Evolutionary conservation across 2,888 invertebrate species (phyloP).

Genomic region (Steinernema scapterisci): DNA sequence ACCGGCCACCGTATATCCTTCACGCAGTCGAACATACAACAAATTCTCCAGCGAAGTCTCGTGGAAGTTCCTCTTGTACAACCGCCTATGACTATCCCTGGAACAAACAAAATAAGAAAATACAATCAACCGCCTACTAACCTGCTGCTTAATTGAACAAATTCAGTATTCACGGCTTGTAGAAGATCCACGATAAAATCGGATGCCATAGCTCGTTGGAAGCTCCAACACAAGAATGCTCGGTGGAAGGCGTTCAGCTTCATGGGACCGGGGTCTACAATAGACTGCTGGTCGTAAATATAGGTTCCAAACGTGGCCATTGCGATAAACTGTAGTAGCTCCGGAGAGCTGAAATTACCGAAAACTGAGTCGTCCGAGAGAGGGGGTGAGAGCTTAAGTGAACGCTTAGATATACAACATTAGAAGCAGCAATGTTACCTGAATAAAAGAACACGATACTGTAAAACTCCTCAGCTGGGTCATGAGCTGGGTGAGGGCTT

Average conservation of each 20-base stretch:
- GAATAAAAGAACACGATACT: constrained; percentile 79
- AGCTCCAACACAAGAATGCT: constrained; percentile 74
- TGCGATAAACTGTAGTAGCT: constrained; percentile 79
- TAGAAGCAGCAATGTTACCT: constrained; percentile 70
- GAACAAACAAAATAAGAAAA: neutral
- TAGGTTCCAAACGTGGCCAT: constrained; percentile 76
- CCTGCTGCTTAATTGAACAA: constrained; percentile 61
- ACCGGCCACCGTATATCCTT: constrained; percentile 77
- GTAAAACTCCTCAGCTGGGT: constrained; percentile 78
- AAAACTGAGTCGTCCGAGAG: constrained; percentile 15
- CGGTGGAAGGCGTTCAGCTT: constrained; percentile 74
- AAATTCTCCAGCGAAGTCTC: constrained; percentile 73
- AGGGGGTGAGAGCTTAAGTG: neutral
- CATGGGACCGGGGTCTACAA: neutral
- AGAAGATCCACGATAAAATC: constrained; percentile 51
- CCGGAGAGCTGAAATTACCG: constrained; percentile 72
- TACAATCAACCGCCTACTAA: constrained; percentile 39
- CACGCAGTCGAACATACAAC: constrained; percentile 77
- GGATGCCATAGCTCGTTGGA: constrained; percentile 70
- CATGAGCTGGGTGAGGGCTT: constrained; percentile 77
- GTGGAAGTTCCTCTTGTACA: constrained; percentile 25
- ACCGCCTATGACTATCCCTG: neutral
- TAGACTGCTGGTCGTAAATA: constrained; percentile 43
- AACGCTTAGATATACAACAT: neutral
- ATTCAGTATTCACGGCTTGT: constrained; percentile 71